Evolutionary conservation across 1,140 invertebrate genomes (phyloP).

Genomic region (Heterodera carotae): DNA sequence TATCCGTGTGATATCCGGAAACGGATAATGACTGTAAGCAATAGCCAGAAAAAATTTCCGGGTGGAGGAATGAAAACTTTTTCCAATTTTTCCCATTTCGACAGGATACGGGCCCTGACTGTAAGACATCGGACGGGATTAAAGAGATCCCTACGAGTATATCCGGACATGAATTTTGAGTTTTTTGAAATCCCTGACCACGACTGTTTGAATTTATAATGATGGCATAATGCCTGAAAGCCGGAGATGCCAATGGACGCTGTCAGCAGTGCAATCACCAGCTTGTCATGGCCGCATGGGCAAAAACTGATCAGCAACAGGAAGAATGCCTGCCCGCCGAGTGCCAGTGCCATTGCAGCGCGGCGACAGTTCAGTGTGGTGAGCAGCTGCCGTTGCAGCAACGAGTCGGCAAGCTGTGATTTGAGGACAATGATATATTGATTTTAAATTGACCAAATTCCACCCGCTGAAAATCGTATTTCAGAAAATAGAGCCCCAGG

Average conservation of each 20-base stretch:
- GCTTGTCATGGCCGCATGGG: conserved; percentile 59
- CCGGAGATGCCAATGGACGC: conserved; percentile 68
- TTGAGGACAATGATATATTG: not conserved
- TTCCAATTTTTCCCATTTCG: too few relatives aligned
- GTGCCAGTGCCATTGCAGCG: conserved; percentile 61
- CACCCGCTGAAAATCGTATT: too few relatives aligned
- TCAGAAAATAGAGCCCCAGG: too few relatives aligned
- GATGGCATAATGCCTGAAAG: conserved; percentile 5
- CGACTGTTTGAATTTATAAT: too few relatives aligned
- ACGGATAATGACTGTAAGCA: too few relatives aligned
- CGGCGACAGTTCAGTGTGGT: conserved; percentile 61
- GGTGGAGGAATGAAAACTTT: too few relatives aligned
- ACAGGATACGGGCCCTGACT: too few relatives aligned
- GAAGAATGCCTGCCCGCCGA: conserved; percentile 59
- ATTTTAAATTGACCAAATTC: conserved; percentile 9
- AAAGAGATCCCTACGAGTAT: too few relatives aligned
- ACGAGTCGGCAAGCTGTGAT: conserved; percentile 67
- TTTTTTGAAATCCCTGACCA: not conserved
- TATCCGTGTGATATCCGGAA: too few relatives aligned
- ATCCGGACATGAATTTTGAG: too few relatives aligned
- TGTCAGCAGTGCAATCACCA: conserved; percentile 61
- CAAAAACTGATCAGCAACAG: conserved; percentile 56
- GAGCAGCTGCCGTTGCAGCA: conserved; percentile 59
- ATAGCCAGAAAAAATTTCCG: too few relatives aligned
- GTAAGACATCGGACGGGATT: too few relatives aligned